Base-by-base conservation (phyloP, 1,140 invertebrate species). In the Polypedilum vanderplanki region DNA sequence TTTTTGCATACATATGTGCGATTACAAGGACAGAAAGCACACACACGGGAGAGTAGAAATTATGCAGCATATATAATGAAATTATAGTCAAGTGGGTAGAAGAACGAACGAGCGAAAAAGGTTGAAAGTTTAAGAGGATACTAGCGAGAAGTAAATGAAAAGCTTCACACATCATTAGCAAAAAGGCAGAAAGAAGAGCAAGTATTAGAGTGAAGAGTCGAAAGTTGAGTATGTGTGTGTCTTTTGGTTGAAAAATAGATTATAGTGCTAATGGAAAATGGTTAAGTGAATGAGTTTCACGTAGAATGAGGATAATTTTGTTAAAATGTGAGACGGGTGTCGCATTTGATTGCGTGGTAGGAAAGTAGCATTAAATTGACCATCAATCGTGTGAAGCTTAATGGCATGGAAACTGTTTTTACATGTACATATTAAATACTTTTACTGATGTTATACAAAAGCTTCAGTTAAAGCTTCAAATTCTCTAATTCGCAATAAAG, bases 51-150 rank as follows among this genome's bases (percentile, higher is more conserved):
- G 46, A 33, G 24, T 33, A 33, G 24, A n/a, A 57, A 57, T 57
- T 57, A 57, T 57, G 46, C 46, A 57, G 46, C 46, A 57, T n/a
- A n/a, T 57, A 57, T 57, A 57, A 57, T 57, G 46, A 57, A 57
- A 57, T 57, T 57, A 57, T 12, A 57, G 46, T 57, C 46, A 57
- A 57, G 46, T n/a, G 46, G n/a, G 12, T n/a, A 57, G n/a, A n/a
- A n/a, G 46, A 33, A 33, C 24, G 24, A 33, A 5, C 24, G 24
- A 57, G 46, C 46, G 46, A 57, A 57, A 57, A 33, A 33, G 24
- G 24, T 33, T 33, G 24, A 33, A 33, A 33, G 24, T 33, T 33
- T 33, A 33, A 33, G 2, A 33, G 24, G 2, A 33, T 33, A 5
- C 5, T 1, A 33, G 24, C 24, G 24, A 33, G 24, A 33, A 33